phyloP scores from a whole-genome alignment of 2,113 vertebrate species.

The Carettochelys insculpta region DNA sequence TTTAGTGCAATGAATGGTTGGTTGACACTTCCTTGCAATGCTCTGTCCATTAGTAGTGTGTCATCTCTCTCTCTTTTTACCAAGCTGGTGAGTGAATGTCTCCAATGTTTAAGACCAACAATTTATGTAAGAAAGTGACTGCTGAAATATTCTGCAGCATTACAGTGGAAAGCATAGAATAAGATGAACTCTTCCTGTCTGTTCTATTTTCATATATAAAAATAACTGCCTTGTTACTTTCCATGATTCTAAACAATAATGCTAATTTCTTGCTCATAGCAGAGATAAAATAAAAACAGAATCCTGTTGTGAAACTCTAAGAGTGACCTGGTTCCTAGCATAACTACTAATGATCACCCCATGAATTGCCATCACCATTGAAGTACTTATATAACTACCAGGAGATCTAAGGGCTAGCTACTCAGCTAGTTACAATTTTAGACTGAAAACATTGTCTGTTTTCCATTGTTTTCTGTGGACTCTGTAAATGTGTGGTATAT shows the following conservation, averaged over 20 bases:
- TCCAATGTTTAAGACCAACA: slow-evolving; percentile 66
- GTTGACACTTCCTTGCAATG: slow-evolving; percentile 71
- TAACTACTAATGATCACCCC: not conserved
- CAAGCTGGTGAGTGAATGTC: slow-evolving; percentile 73
- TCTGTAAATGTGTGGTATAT: not conserved
- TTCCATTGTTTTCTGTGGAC: not conserved
- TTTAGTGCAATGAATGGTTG: slow-evolving; percentile 76
- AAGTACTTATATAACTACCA: not conserved
- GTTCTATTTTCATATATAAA: not conserved
- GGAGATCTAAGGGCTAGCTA: not conserved
- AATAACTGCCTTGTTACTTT: not conserved
- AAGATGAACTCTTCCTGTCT: slow-evolving; percentile 4
- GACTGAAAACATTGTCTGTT: not conserved
- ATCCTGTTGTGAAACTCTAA: not conserved
- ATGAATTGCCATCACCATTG: not conserved
- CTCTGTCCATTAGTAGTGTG: slow-evolving; percentile 69
- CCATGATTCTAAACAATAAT: not conserved
- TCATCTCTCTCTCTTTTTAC: slow-evolving; percentile 73
- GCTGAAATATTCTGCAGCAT: slow-evolving; percentile 23
- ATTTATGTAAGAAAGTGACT: slow-evolving; percentile 62
- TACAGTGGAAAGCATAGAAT: slow-evolving; percentile 30
- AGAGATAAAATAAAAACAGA: slow-evolving; percentile 4
- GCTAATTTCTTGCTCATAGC: slow-evolving; percentile 8
- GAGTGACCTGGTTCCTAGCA: not conserved
- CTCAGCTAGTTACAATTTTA: not conserved